These are phyloP conservation scores for Parasteatoda tepidariorum DNA, from an alignment of 1,140 invertebrate species.

Conservation along the genomic window DNA sequence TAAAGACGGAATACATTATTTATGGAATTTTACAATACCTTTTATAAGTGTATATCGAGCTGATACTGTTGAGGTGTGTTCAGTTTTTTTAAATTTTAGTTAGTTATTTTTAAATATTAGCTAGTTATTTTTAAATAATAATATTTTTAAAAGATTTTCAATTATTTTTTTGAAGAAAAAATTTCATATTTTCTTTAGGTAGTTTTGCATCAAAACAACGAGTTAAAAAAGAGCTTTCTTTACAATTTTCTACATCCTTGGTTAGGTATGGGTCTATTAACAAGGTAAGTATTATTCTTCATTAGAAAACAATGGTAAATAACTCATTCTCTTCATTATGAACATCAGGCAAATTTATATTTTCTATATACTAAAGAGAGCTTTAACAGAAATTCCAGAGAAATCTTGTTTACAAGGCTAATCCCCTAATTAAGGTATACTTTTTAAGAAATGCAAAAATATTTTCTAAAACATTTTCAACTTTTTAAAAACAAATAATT, in stretches of 20 bases:
- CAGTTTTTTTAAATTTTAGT: no score
- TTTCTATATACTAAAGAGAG: no score
- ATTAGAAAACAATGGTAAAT: neutral
- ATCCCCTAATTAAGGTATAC: no score
- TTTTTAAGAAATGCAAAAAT: no score
- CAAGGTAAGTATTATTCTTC: constrained; percentile 76
- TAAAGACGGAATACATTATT: constrained; percentile 52
- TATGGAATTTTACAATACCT: constrained; percentile 62
- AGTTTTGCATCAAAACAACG: no score
- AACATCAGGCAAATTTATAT: neutral
- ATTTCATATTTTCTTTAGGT: no score
- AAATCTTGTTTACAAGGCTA: no score
- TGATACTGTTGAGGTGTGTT: constrained; percentile 63
- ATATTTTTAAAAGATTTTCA: constrained; percentile 73
- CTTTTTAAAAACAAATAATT: no score
- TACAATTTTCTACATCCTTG: constrained; percentile 80
- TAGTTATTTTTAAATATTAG: no score
- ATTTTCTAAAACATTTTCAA: no score
- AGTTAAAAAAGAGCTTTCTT: constrained; percentile 83
- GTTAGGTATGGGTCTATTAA: constrained; percentile 87
- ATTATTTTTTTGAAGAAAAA: no score
- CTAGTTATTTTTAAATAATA: neutral
- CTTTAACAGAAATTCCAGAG: no score
- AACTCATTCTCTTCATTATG: neutral
- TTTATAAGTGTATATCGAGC: constrained; percentile 62